Conservation (phyloP, 2,797 vertebrate species). For the Cossypha niveicapilla region DNA sequence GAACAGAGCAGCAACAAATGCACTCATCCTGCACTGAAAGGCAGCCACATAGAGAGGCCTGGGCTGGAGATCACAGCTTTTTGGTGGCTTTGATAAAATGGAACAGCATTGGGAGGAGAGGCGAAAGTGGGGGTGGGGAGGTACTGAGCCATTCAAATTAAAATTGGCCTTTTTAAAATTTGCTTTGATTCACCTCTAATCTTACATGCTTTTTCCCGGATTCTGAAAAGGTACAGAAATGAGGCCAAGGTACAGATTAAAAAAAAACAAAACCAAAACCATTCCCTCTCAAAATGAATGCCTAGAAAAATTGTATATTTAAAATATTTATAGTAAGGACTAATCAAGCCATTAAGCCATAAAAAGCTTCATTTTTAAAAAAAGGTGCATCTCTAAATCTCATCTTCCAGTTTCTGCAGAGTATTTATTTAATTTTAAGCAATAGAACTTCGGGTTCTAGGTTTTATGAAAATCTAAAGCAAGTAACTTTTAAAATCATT, state of each 20-base stretch:
- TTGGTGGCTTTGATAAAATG: not conserved
- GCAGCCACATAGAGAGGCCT: not conserved
- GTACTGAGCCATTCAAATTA: not conserved
- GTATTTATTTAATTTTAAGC: not conserved
- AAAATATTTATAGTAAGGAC: not conserved
- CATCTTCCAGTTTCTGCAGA: not conserved
- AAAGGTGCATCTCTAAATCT: not conserved
- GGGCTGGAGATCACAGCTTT: not conserved
- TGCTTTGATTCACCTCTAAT: not conserved
- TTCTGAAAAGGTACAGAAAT: not conserved
- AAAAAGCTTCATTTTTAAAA: not conserved
- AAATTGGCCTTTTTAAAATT: not conserved
- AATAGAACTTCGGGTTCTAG: not conserved
- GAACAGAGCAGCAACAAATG: not conserved
- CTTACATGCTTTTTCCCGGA: not conserved
- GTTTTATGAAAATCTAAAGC: not conserved
- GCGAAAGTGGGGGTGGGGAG: accelerated
- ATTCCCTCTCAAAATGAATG: not conserved
- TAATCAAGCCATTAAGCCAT: not conserved
- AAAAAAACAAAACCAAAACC: not conserved
- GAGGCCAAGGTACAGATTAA: not conserved
- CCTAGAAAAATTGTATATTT: not conserved
- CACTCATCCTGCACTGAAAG: not conserved
- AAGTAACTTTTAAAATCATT: not conserved
- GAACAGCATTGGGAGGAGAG: not conserved